phyloP scores from a whole-genome alignment of 2,888 invertebrate species.

The Brachylomia viminalis region DNA sequence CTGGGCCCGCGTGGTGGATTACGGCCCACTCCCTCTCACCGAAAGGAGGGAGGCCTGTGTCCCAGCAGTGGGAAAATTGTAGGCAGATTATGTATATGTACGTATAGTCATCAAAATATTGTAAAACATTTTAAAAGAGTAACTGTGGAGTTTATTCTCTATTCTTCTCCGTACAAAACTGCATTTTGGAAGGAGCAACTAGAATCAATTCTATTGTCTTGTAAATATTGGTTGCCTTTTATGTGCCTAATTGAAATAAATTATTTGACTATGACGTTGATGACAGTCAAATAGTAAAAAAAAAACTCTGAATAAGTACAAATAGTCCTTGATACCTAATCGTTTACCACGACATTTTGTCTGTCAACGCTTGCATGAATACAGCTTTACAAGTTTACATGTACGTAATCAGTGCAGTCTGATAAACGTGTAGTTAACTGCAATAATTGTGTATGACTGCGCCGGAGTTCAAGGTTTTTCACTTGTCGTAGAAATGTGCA shows the following conservation, averaged over 20 bases:
- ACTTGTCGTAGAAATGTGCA: conserved; percentile 34
- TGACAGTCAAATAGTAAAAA: background rate
- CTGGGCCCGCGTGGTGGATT: no score
- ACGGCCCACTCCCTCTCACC: no score
- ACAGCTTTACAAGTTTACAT: conserved; percentile 35
- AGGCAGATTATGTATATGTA: no score
- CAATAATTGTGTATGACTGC: conserved; percentile 58
- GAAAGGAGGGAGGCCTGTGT: no score
- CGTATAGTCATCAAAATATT: no score
- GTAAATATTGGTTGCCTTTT: background rate
- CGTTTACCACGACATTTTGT: background rate
- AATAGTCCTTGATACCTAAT: background rate
- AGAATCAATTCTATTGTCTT: background rate
- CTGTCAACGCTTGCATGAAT: background rate
- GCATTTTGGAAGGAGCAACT: background rate
- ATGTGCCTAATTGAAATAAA: background rate
- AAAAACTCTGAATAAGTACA: background rate
- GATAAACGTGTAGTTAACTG: conserved; percentile 59
- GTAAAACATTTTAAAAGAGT: no score
- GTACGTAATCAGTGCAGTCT: conserved; percentile 51
- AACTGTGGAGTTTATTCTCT: no score
- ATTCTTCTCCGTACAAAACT: no score
- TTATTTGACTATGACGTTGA: background rate
- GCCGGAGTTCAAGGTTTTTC: conserved; percentile 63
- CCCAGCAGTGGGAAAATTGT: no score